Evolutionary conservation across 2,113 vertebrate genomes (phyloP).

Genomic region (Bubo bubo): DNA sequence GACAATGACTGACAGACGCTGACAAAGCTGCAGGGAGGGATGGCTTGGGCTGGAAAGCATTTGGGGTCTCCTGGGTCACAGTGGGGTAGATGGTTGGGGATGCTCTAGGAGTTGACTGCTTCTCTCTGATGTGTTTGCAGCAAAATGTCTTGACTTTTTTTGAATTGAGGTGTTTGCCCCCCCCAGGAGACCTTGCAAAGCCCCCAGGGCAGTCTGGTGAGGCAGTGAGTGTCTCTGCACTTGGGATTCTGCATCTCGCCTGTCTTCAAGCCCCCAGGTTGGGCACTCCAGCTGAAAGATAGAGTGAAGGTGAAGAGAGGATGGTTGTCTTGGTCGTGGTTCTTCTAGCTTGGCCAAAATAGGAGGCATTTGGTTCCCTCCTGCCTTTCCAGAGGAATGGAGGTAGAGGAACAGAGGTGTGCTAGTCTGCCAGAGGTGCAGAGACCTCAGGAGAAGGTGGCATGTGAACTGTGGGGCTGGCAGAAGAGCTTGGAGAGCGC

Average conservation of each 20-base stretch:
- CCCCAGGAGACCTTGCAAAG: neutral
- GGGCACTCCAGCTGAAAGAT: neutral
- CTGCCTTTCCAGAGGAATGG: neutral
- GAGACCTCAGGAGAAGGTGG: neutral
- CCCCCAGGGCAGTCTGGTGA: neutral
- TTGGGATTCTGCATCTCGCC: neutral
- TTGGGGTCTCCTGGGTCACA: neutral
- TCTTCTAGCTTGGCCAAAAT: neutral
- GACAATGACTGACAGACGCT: neutral
- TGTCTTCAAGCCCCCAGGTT: neutral
- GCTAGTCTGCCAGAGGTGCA: neutral
- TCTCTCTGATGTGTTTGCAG: neutral
- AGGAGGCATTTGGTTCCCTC: neutral
- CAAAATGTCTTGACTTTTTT: neutral
- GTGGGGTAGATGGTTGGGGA: neutral
- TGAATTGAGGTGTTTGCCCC: neutral
- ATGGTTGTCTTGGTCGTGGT: neutral
- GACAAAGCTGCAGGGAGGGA: neutral
- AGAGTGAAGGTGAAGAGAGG: neutral
- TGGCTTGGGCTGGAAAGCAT: neutral
- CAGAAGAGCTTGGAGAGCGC: neutral
- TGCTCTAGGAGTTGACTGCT: neutral
- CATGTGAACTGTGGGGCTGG: accelerated
- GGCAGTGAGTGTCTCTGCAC: neutral
- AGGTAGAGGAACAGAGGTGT: neutral